Percentiles rank a stretch among this genome's conserved stretches.
These are phyloP conservation scores for Pipistrellus kuhlii DNA, from an alignment of 2,797 vertebrate species.

Conservation along the genomic window DNA sequence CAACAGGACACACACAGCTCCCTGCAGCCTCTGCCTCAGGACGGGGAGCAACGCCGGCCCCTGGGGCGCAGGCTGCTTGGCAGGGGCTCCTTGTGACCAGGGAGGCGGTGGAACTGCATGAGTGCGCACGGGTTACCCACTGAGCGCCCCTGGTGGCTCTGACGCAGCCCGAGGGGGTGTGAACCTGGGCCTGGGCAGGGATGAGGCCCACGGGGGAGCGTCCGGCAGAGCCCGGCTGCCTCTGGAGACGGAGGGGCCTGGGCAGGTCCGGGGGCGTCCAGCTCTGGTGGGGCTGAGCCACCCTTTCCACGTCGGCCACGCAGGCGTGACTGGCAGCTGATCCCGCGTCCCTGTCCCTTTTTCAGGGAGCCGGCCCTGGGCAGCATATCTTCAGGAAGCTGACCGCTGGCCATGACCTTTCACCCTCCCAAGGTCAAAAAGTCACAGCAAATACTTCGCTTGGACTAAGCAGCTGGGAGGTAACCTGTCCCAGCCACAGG, in stretches of 20 bases:
- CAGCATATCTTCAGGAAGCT: neutral
- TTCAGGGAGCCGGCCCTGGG: neutral
- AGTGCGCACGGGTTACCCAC: neutral
- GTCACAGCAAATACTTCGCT: neutral
- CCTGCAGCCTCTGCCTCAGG: no score
- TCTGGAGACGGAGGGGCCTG: accelerated
- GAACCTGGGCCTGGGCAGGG: neutral
- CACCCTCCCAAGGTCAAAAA: neutral
- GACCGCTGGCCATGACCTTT: accelerated
- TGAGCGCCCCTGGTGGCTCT: neutral
- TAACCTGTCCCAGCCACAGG: no score
- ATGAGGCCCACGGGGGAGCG: accelerated
- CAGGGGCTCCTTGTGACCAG: accelerated
- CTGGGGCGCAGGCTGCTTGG: neutral
- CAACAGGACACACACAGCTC: accelerated
- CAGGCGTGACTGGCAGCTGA: accelerated
- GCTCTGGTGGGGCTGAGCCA: neutral
- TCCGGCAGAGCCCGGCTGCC: accelerated
- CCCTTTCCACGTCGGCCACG: neutral
- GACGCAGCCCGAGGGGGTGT: accelerated
- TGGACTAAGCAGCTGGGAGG: neutral
- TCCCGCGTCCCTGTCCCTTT: neutral
- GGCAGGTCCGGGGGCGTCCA: accelerated
- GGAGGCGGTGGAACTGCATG: accelerated
- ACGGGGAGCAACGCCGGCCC: accelerated